phyloP scores from a whole-genome alignment of 1,140 invertebrate species.

The Latrodectus geometricus region DNA sequence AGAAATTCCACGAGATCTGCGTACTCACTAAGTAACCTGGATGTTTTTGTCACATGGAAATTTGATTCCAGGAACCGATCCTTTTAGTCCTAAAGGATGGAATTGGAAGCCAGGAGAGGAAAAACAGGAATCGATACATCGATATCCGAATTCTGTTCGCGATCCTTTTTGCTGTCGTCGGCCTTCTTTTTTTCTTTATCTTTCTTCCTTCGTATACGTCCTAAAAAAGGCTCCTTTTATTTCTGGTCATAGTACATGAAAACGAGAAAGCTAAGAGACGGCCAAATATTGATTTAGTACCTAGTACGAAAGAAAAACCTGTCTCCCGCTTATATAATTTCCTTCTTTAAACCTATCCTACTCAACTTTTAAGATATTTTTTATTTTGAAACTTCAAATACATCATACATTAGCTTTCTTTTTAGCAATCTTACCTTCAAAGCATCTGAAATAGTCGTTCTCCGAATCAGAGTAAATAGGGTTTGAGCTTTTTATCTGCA shows the following conservation, averaged over 20 bases:
- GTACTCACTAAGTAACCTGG: neutral
- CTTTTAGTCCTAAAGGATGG: slow-evolving; percentile 6
- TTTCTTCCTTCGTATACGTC: too few species aligned
- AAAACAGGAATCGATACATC: slow-evolving; percentile 34
- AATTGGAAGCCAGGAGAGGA: neutral
- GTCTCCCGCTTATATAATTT: neutral
- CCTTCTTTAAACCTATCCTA: neutral
- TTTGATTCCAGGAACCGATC: slow-evolving; percentile 47
- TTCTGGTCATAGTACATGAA: slow-evolving; percentile 45
- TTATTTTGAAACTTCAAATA: neutral
- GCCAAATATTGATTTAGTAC: neutral
- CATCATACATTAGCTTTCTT: neutral
- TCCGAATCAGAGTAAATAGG: neutral
- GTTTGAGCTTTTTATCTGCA: neutral
- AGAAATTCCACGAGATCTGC: neutral
- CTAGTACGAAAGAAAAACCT: neutral
- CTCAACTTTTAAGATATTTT: neutral
- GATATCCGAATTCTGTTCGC: slow-evolving; percentile 56
- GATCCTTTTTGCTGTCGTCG: slow-evolving; percentile 46
- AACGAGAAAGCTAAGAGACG: slow-evolving; percentile 39
- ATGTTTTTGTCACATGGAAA: slow-evolving; percentile 16
- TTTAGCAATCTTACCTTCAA: neutral
- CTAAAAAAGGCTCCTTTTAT: slow-evolving; percentile 18
- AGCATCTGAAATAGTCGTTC: neutral
- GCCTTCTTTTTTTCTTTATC: slow-evolving; percentile 16